Conservation (phyloP, 1,140 invertebrate genomes). For the Zophobas morio region DNA sequence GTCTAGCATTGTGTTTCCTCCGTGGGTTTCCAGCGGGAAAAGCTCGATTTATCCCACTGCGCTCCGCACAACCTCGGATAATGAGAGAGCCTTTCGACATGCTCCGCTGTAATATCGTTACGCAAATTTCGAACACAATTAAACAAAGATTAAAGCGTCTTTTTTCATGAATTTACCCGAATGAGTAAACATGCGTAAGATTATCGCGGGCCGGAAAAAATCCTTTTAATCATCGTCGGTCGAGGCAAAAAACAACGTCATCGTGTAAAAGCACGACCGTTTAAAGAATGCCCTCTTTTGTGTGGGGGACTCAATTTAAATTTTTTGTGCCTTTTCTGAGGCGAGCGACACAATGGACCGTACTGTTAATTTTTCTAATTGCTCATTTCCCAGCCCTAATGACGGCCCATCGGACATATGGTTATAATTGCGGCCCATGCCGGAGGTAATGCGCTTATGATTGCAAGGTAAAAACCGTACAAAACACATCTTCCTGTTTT, state of each 20-base stretch:
- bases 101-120: slow-evolving; percentile 2
- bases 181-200: slow-evolving; percentile 37
- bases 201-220: slow-evolving; percentile 22
- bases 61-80: background rate
- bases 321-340: background rate
- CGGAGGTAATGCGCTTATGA: slow-evolving; percentile 65
- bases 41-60: background rate
- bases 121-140: slow-evolving; percentile 11
- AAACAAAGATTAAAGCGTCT: slow-evolving; percentile 33
- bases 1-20: too few species aligned
- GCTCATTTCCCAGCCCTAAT: slow-evolving; percentile 57
- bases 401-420: slow-evolving; percentile 63
- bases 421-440: slow-evolving; percentile 64
- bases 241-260: background rate
- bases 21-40: background rate
- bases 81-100: slow-evolving; percentile 13
- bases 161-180: slow-evolving; percentile 21
- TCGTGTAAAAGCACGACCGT: background rate
- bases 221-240: slow-evolving; percentile 20
- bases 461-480: slow-evolving; percentile 66
- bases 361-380: slow-evolving; percentile 61
- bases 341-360: slow-evolving; percentile 38
- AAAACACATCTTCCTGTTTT: slow-evolving; percentile 66
- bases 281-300: slow-evolving; percentile 1
- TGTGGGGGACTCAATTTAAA: too few species aligned